Evolutionary conservation across 2,797 vertebrate species (phyloP).

Genomic region (Mastacembelus armatus): DNA sequence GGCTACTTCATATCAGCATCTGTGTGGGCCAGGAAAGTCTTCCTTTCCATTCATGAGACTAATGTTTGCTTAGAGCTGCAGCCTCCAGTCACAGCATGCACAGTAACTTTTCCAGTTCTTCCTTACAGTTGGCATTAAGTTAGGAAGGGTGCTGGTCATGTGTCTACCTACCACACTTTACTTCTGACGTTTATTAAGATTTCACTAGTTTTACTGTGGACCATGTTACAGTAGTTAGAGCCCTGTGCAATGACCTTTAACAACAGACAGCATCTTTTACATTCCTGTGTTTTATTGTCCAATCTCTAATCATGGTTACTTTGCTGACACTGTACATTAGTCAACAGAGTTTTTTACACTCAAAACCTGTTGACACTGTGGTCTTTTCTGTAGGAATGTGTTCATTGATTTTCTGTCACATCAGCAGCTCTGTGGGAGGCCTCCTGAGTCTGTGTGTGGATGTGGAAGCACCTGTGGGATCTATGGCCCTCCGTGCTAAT

Average conservation of each 20-base stretch:
- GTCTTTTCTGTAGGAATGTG: no score
- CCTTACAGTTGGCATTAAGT: slow-evolving; percentile 4
- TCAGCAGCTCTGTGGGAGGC: slow-evolving; percentile 26
- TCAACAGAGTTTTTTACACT: slow-evolving; percentile 15
- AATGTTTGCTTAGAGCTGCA: slow-evolving; percentile 12
- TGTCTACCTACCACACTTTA: no score
- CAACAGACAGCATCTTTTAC: neutral
- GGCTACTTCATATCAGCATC: slow-evolving; percentile 27
- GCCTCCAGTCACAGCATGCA: neutral
- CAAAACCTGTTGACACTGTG: no score
- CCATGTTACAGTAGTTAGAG: neutral
- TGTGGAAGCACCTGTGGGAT: slow-evolving; percentile 3
- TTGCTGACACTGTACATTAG: slow-evolving; percentile 20
- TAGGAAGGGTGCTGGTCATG: no score
- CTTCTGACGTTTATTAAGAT: neutral
- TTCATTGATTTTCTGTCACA: slow-evolving; percentile 35
- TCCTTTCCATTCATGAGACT: slow-evolving; percentile 15
- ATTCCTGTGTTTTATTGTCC: neutral
- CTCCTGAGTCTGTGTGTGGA: neutral
- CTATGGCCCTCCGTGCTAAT: neutral
- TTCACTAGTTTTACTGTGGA: neutral
- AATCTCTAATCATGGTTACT: neutral
- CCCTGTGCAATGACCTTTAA: no score
- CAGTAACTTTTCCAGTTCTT: neutral
- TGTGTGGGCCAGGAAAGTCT: neutral